Conservation (phyloP, 2,888 invertebrate genomes). For the Zhuqinia jingwanae region DNA sequence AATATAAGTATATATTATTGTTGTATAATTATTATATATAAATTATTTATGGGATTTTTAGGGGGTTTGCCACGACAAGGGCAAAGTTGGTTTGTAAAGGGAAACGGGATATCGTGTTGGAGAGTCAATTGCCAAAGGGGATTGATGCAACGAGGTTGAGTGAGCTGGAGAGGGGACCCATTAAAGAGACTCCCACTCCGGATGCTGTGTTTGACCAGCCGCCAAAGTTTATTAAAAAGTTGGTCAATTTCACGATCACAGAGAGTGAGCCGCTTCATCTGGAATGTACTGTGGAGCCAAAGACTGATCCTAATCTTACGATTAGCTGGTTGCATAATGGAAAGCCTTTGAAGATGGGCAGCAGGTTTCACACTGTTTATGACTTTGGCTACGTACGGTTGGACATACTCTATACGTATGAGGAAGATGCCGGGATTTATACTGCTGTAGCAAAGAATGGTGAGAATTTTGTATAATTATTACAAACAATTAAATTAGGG, state of each 20-base stretch:
- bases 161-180: constrained; percentile 92
- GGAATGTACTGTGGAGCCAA: constrained; percentile 97
- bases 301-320: constrained; percentile 89
- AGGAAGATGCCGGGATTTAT: constrained; percentile 97
- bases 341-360: constrained; percentile 92
- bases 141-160: constrained; percentile 96
- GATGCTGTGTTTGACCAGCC: constrained; percentile 87
- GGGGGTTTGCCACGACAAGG: constrained; percentile 95
- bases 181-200: constrained; percentile 84
- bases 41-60: no score
- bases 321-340: constrained; percentile 83
- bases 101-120: constrained; percentile 88
- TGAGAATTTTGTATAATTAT: no score
- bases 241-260: constrained; percentile 91
- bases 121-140: constrained; percentile 94
- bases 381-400: constrained; percentile 97
- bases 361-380: constrained; percentile 94
- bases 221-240: constrained; percentile 88
- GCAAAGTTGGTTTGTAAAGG: constrained; percentile 94
- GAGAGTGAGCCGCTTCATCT: constrained; percentile 97
- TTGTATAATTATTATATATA: no score
- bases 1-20: no score
- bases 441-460: constrained; percentile 95
- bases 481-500: no score
- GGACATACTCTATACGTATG: constrained; percentile 95